Base-by-base conservation (phyloP, 2,113 vertebrate species). In the Lepisosteus osseus region DNA sequence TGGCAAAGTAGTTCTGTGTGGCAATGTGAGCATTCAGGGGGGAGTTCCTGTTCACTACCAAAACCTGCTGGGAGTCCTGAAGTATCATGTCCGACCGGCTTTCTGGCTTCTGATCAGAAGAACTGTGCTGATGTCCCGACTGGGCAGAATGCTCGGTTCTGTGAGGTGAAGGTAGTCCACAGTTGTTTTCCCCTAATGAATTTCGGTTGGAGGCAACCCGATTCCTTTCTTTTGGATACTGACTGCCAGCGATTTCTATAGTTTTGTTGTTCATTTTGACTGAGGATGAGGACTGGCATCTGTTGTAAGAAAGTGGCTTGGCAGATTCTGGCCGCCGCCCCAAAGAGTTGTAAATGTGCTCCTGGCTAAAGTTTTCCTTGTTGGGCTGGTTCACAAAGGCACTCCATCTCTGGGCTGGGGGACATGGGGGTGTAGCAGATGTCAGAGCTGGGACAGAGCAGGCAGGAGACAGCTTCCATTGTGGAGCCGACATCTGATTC, bases 1-100 rank as follows among this genome's bases (percentile, higher is more conserved):
- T 98, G 1, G 88, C 94, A 83, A 96, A 88, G 81, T 99, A 98
- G 89, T 97, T 98, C 83, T 95, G 93, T 7, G 93, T 95, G 42
- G 97, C 95, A 40, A 84, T 85, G 73, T 96, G 93, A 43, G 94
- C 92, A 1, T 88, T 95, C 71, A 95, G 81, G 7, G 92, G 86
- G 0, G 92, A 82, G 7, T 84, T 85, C 63, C 88, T 93, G 79
- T 93, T 95, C 56, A 97, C 88, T 44, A 96, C 91, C 67, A 98
- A 84, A 65, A 98, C 89, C 83, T 99, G 96, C 61, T 95, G 96
- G 1, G 96, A 94, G 74, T 99, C 97, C 54, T 93, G 94, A 70
- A 99, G 88, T n/a, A 94, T 98, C 81, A 99, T 88, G 57, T 95
- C 94, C 0, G 95, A 92, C 64, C 77, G 80, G 72, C 84, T 89